These are phyloP conservation scores for Sinopyrophorus schimmeli DNA, from an alignment of 2,888 invertebrate genomes.

Conservation along the genomic window DNA sequence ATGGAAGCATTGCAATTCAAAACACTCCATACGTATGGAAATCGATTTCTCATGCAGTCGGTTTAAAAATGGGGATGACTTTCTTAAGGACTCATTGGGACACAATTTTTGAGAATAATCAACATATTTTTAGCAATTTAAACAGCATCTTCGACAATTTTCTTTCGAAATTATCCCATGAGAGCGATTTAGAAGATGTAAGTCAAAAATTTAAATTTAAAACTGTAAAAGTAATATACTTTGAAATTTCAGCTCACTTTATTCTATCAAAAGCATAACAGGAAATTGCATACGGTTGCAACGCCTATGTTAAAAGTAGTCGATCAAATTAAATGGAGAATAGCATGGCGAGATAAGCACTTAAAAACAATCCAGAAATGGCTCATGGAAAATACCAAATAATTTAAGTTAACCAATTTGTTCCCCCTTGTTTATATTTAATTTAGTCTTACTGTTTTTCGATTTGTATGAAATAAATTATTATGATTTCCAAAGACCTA, in stretches of 20 bases:
- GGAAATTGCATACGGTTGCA: conserved; percentile 46
- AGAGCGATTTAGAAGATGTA: conserved; percentile 53
- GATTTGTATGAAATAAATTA: too few species aligned
- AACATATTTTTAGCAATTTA: conserved; percentile 47
- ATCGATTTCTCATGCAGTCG: conserved; percentile 49
- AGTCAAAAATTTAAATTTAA: conserved; percentile 28
- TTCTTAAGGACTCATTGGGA: conserved; percentile 51
- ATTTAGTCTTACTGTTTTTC: too few species aligned
- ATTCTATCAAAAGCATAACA: conserved; percentile 49
- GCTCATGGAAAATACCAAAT: conserved; percentile 36
- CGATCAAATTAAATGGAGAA: conserved; percentile 49
- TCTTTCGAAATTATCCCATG: conserved; percentile 48
- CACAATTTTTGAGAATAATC: conserved; percentile 46
- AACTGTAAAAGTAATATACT: neutral
- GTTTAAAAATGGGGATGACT: conserved; percentile 48
- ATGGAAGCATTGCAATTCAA: conserved; percentile 47
- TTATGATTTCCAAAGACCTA: too few species aligned
- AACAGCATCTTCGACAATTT: conserved; percentile 50
- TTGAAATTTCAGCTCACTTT: conserved; percentile 44
- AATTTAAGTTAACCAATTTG: neutral
- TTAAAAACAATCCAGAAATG: conserved; percentile 46
- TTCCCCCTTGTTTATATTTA: too few species aligned
- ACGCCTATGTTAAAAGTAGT: conserved; percentile 48
- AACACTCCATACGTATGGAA: conserved; percentile 51
- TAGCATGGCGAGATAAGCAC: conserved; percentile 49